Percentiles rank a stretch among this genome's conserved stretches.
phyloP scores from a whole-genome alignment of 2,113 vertebrate genomes.

The Puffinus mauretanicus region DNA sequence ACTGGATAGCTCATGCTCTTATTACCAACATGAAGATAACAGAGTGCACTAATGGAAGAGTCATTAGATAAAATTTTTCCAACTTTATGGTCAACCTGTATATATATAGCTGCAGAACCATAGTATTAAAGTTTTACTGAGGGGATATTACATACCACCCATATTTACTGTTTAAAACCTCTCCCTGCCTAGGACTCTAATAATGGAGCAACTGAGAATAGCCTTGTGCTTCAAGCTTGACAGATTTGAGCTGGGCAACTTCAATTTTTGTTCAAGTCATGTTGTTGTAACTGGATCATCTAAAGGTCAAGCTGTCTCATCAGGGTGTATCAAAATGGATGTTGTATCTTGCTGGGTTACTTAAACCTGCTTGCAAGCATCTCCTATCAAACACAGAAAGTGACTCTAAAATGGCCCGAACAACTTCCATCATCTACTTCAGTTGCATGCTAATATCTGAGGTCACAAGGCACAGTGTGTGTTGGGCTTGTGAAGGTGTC shows the following conservation, averaged over 20 bases:
- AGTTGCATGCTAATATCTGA: background rate
- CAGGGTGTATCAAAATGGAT: background rate
- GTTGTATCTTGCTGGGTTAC: background rate
- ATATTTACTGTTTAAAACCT: background rate
- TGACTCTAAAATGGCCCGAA: background rate
- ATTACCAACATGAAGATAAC: background rate
- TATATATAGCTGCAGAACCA: background rate
- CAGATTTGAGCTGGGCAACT: background rate
- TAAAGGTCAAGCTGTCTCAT: background rate
- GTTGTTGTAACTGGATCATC: background rate
- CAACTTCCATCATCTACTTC: background rate
- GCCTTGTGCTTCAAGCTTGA: background rate
- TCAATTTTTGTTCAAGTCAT: background rate
- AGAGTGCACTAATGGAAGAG: background rate
- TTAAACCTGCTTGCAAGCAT: background rate
- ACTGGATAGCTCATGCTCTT: background rate
- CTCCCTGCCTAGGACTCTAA: background rate
- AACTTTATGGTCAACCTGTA: background rate
- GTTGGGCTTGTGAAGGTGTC: background rate
- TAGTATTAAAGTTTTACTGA: background rate
- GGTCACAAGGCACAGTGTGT: background rate
- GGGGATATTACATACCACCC: background rate
- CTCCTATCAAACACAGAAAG: background rate
- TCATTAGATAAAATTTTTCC: background rate
- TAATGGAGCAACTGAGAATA: background rate